Base-by-base conservation (phyloP, 92 coral and sea anemone genomes). In the Virgularia gustaviana region DNA sequence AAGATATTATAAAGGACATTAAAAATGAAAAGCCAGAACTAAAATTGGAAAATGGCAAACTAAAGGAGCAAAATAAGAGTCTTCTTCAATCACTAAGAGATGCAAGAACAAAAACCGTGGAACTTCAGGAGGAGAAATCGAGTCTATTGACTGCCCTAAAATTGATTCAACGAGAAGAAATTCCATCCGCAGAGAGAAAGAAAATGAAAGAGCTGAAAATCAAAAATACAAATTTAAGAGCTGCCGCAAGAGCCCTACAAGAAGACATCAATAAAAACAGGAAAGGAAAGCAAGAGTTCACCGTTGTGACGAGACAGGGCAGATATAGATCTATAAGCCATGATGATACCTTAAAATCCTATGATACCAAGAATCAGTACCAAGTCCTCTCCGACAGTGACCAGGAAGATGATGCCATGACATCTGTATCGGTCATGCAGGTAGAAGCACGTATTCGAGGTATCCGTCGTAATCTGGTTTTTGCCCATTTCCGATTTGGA, bases 181-280 rank as follows among this genome's bases (percentile, higher is more conserved):
- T 57, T 11, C 32, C 15, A 54, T 54, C 61, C 2, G 15, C 30
- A n/a, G 2, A 24, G 10, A n/a, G 27, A n/a, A 24, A 54, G 30
- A 54, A 2, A n/a, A 54, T 54, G 23, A 35, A 54, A 54, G 61
- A 57, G n/a, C 20, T 57, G 15, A 20, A 25, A 31, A 16, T 15
- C 34, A 41, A 57, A 30, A 57, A 57, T 20, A 57, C 2, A 2
- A 57, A 57, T 31, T 20, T 57, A 30, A 57, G 39, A 57, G 36
- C 12, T 25, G 35, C 64, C 15, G 64, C 64, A 57, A 57, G 38
- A 57, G 1, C 38, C 4, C 64, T 57, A 57, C 64, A 25, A 57
- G 64, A 57, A 57, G 63, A 57, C 63, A 18, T 57, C 31, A 19
- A 25, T 57, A 30, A 57, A 5, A 57, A 15, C 6, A 31, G 38